Conservation (phyloP, 2,888 invertebrate species). For the Glyphotaelius pellucidus region DNA sequence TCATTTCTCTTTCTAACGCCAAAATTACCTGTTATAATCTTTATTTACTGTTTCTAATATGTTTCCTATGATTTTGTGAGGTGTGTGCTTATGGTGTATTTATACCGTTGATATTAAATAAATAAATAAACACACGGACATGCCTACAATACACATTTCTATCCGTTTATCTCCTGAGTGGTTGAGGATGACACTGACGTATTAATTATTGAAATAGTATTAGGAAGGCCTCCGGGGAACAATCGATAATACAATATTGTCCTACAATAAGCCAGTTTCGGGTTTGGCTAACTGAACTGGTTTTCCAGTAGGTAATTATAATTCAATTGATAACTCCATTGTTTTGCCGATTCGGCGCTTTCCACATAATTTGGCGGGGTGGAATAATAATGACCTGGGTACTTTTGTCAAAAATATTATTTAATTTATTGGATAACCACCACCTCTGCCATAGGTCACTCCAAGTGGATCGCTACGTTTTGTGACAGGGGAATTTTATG, state of each 20-base stretch:
- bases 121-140: no score
- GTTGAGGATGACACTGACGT: not conserved
- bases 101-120: no score
- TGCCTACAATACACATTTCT: no score
- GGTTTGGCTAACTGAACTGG: not conserved
- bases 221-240: not conserved
- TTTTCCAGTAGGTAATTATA: not conserved
- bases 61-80: no score
- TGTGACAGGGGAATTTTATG: no score
- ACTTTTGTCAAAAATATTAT: not conserved
- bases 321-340: not conserved
- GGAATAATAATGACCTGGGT: not conserved
- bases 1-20: no score
- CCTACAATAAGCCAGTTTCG: not conserved
- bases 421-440: no score
- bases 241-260: constrained; percentile 2
- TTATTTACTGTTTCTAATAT: no score
- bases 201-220: not conserved
- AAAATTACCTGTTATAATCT: no score
- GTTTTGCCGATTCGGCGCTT: not conserved
- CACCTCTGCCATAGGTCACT: no score
- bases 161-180: not conserved
- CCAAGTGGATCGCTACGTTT: no score
- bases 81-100: no score
- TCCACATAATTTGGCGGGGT: not conserved